Evolutionary conservation across 2,797 vertebrate species (phyloP).

Genomic region (Chelidonichthys spinosus): DNA sequence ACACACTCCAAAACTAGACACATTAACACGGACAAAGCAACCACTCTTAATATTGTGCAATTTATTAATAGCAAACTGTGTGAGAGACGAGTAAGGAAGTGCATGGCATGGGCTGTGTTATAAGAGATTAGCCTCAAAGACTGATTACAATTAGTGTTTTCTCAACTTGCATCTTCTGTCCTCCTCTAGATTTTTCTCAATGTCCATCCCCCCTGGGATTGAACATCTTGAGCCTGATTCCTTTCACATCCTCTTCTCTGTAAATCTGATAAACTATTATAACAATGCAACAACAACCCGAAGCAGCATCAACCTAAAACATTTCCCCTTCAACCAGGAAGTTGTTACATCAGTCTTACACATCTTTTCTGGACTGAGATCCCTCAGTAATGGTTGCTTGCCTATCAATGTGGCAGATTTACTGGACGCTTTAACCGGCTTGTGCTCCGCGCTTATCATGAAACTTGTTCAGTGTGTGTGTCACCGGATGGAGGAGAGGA

Average conservation of each 20-base stretch:
- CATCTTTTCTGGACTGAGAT: background rate
- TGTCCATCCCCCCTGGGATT: constrained; percentile 20
- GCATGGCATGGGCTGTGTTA: constrained; percentile 62
- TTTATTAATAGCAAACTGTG: constrained; percentile 39
- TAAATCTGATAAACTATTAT: constrained; percentile 13
- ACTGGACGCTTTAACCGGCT: background rate
- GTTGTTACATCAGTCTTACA: background rate
- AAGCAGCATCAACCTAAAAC: background rate
- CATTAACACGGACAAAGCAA: constrained; percentile 26
- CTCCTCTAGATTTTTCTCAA: constrained; percentile 17
- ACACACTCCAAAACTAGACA: constrained; percentile 22
- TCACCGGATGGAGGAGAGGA: constrained; percentile 53
- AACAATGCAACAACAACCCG: too few relatives aligned
- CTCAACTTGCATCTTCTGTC: constrained; percentile 43
- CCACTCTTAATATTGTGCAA: constrained; percentile 8
- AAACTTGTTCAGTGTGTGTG: constrained; percentile 16
- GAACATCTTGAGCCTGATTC: constrained; percentile 62
- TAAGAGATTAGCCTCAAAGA: constrained; percentile 23
- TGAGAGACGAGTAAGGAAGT: constrained; percentile 27
- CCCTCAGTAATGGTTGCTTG: background rate
- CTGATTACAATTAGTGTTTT: constrained; percentile 40
- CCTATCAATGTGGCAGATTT: background rate
- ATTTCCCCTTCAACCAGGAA: background rate
- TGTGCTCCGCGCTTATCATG: background rate
- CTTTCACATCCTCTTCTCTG: constrained; percentile 57